Evolutionary conservation across 1,140 invertebrate species (phyloP), one percentile per base, ranked within the genome.

Genomic region (Rhagoletis pomonella): DNA sequence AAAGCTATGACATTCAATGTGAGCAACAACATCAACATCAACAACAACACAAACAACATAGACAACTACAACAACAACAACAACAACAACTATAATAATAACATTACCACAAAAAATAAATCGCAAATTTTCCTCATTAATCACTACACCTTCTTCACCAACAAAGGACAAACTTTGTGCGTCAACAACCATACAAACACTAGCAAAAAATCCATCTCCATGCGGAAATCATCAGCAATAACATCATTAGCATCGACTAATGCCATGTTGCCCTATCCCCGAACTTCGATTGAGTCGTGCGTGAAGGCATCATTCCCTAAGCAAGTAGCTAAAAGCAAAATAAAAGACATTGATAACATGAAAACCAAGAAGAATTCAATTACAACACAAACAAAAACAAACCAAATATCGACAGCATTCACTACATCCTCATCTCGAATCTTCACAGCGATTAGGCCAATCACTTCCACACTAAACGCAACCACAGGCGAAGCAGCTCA

Each of bases 1-100:
- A 86, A 85, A 9, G 77, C 42, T 69, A 88, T 88, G 62, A 69
- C 84, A 73, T 65, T 88, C 81, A 73, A 85, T 85, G 44, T 85
- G 47, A 86, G 73, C 87, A 67, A 88, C 29, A 67, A 86, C 62
- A 88, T 60, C 39, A 88, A 81, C 58, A 88, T 87, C 86, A 87
- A 42, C 67, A 42, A 42, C 39, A 81, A 81, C 50, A 81, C 42
- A 50, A 55, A 47, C 29, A 73, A 73, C 67, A 73, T 50, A 50
- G 42, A 67, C 64, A 67, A 39, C 7, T 14, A 62, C 60, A 62
- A 14, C 60, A 62, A 62, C 60, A 62, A 62, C 1, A 62, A 29
- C 29, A 29, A 29, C 29, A 29, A 29, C 29, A 29, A 29, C 29
- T 29, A 29, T 29, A 29, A 29, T 29, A 29, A 29, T 29, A 29